A percentile compares a stretch with the other conserved stretches of the same genome.
Evolutionary conservation across 1,140 invertebrate species (phyloP).

Genomic region (Euschistus heros): DNA sequence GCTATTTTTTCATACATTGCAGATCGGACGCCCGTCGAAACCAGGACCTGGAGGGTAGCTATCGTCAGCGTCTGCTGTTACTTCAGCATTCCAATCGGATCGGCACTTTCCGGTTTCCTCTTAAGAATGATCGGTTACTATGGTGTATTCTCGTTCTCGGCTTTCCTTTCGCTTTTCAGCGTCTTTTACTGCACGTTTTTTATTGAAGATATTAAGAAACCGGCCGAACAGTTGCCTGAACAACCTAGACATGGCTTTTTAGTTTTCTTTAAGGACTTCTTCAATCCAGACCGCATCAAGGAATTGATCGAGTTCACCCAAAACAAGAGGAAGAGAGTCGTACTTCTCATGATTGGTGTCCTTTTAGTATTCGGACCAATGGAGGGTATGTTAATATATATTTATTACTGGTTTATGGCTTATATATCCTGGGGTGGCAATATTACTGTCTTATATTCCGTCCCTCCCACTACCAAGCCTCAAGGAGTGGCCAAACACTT

Average conservation of each 20-base stretch:
- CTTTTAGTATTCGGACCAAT: not conserved
- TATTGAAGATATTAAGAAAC: not conserved
- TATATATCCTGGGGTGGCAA: too few relatives aligned
- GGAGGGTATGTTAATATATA: not conserved
- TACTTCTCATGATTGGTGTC: not conserved
- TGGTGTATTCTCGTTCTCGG: conserved; percentile 62
- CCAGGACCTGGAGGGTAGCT: conserved; percentile 68
- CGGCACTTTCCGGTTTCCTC: conserved; percentile 31
- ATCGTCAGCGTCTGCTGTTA: conserved; percentile 72
- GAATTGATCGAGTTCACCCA: not conserved
- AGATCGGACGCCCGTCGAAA: conserved; percentile 68
- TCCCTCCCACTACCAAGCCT: too few relatives aligned
- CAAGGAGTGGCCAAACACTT: too few relatives aligned
- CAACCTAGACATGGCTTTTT: not conserved
- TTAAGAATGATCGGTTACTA: conserved; percentile 63
- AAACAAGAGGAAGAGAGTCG: not conserved
- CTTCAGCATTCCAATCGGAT: conserved; percentile 57
- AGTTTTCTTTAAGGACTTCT: not conserved
- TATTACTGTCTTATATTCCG: too few relatives aligned
- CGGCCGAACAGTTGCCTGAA: not conserved
- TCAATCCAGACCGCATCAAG: not conserved
- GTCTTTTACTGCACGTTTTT: not conserved
- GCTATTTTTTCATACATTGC: conserved; percentile 80
- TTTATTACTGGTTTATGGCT: too few relatives aligned
- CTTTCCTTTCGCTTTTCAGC: conserved; percentile 32